Evolutionary conservation across 2,113 vertebrate genomes (phyloP), one percentile per base, ranked within the genome.

Genomic region (Amphiprion ocellaris): DNA sequence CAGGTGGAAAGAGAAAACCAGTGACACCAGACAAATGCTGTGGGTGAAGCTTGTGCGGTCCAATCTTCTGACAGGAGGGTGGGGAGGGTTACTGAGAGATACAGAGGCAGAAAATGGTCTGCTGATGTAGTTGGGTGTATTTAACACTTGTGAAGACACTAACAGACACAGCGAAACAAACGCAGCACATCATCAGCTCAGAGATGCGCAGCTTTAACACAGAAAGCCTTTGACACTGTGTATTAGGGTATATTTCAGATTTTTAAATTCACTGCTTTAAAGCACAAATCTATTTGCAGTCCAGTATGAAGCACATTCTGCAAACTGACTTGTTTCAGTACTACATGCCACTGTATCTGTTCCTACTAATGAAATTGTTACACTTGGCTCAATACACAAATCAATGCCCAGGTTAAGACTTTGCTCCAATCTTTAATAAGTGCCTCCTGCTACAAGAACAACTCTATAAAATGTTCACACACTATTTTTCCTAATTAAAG

Each of bases 1-100:
- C 23, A 69, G 28, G 4, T 24, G 33, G 14, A 63, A 53, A 28
- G 46, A 16, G 56, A 11, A 16, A 69, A 44, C 28, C 50, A 67
- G 81, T 52, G 85, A 73, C 85, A 80, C 67, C 65, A 85, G 77
- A 73, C 24, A 10, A 66, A 59, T 4, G 50, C 50, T 60, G 54
- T 50, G 79, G 75, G 81, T 77, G 76, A 77, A 62, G 79, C 79
- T 66, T 74, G 85, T 86, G 87, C 28, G 77, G 89, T 89, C 87
- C 79, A 69, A 64, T 85, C 77, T 74, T 52, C 69, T 84, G 85
- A 83, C 82, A 41, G 84, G 78, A 77, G 58, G 74, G 77, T 54
- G 77, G 79, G 83, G 74, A 46, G 71, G 83, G 55, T 67, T 60
- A 74, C 74, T 19, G 65, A 55, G 78, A 69, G 79, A 67, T 76